phyloP scores from a whole-genome alignment of 2,113 vertebrate genomes.

The Cyphomyrus discorhynchus region DNA sequence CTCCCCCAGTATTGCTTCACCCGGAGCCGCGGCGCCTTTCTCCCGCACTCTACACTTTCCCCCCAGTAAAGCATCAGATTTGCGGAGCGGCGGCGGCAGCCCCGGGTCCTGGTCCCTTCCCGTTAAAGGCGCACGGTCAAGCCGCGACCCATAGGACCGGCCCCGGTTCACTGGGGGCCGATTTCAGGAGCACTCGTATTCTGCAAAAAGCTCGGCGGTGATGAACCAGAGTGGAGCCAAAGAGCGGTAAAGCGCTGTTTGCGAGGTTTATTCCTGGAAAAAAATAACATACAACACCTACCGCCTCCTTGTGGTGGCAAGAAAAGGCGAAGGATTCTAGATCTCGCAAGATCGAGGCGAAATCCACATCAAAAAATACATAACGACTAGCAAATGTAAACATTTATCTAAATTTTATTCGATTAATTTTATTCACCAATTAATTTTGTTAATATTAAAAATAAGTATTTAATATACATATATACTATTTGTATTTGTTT shows the following conservation, averaged over 20 bases:
- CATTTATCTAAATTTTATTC: background rate
- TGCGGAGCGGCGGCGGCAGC: conserved; percentile 15
- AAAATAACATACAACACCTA: conserved; percentile 16
- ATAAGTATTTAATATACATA: background rate
- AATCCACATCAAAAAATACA: background rate
- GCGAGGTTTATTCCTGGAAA: conserved; percentile 2
- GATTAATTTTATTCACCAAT: background rate
- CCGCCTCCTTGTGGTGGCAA: conserved; percentile 31
- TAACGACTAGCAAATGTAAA: background rate
- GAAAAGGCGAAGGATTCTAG: background rate
- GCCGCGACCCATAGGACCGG: background rate
- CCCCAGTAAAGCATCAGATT: conserved; percentile 14
- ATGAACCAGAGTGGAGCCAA: background rate
- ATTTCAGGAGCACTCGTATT: background rate
- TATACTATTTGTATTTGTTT: background rate
- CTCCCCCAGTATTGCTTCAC: conserved; percentile 11
- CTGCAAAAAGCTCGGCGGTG: background rate
- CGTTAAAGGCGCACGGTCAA: background rate
- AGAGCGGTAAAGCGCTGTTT: conserved; percentile 9
- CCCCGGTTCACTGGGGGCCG: background rate
- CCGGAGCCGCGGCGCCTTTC: background rate
- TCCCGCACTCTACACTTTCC: conserved; percentile 7
- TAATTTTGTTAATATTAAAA: background rate
- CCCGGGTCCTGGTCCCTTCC: conserved; percentile 3
- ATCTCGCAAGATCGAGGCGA: background rate